phyloP scores from a whole-genome alignment of 2,797 vertebrate species.

The Gila robusta region DNA sequence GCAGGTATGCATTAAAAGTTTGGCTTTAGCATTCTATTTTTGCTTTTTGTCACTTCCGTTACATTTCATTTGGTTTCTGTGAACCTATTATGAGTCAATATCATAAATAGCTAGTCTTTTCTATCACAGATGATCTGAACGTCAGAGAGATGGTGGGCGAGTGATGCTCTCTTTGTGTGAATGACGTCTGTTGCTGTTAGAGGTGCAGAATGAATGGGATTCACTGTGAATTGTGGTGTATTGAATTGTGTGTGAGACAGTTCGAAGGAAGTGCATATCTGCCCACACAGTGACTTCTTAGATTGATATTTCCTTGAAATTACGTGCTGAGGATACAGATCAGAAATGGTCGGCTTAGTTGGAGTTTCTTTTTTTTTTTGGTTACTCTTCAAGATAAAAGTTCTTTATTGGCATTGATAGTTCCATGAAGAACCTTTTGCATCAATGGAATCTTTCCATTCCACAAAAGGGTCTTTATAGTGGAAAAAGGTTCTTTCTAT shows the following conservation, averaged over 20 bases:
- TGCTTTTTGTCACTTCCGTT: neutral
- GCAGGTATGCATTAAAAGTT: constrained; percentile 68
- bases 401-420: neutral
- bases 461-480: neutral
- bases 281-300: neutral
- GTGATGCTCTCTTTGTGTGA: constrained; percentile 31
- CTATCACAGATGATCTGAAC: constrained; percentile 16
- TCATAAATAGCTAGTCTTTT: neutral
- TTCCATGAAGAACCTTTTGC: neutral
- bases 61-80: constrained; percentile 1
- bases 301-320: constrained; percentile 14
- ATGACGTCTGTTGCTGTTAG: constrained; percentile 31
- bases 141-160: constrained; percentile 17
- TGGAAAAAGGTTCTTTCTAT: neutral
- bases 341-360: neutral
- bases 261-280: neutral
- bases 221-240: constrained; percentile 16
- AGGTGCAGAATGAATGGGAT: constrained; percentile 27
- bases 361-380: neutral
- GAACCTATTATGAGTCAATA: neutral
- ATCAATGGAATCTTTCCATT: neutral
- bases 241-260: neutral
- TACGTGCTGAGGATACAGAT: neutral
- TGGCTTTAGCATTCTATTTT: neutral
- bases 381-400: too few relatives aligned